Evolutionary conservation across 1,140 invertebrate genomes (phyloP).

Genomic region (Trichoplusia ni): DNA sequence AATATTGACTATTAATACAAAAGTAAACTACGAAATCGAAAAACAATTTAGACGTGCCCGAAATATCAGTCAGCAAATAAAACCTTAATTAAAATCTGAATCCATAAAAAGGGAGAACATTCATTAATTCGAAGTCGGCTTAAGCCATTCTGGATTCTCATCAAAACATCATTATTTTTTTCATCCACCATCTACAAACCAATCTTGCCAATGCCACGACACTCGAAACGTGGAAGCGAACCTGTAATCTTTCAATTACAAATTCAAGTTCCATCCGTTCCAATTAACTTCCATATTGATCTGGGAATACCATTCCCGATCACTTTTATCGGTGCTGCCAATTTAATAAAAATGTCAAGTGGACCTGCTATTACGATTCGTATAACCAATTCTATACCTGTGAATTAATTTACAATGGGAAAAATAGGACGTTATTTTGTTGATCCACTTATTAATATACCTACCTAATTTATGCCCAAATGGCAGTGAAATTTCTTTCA

Average conservation of each 20-base stretch:
- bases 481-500: too few species aligned
- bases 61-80: too few species aligned
- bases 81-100: not conserved
- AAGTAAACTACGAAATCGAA: too few species aligned
- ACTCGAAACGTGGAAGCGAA: constrained; percentile 46
- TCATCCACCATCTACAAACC: constrained; percentile 19
- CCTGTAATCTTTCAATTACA: constrained; percentile 68
- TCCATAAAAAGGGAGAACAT: not conserved
- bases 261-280: constrained; percentile 62
- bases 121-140: not conserved
- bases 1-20: too few species aligned
- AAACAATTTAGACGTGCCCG: too few species aligned
- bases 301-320: constrained; percentile 42
- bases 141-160: constrained; percentile 13
- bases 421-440: not conserved
- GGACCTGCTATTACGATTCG: constrained; percentile 6
- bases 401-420: constrained; percentile 13
- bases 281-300: constrained; percentile 66
- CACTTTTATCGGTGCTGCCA: constrained; percentile 43
- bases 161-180: constrained; percentile 33
- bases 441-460: too few species aligned
- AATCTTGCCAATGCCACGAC: constrained; percentile 36
- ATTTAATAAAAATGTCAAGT: constrained; percentile 53
- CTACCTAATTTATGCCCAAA: too few species aligned
- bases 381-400: constrained; percentile 6